Percentiles rank a stretch among this genome's conserved stretches.
Conservation (phyloP, 2,113 vertebrate genomes). For the Festucalex cinctus region DNA sequence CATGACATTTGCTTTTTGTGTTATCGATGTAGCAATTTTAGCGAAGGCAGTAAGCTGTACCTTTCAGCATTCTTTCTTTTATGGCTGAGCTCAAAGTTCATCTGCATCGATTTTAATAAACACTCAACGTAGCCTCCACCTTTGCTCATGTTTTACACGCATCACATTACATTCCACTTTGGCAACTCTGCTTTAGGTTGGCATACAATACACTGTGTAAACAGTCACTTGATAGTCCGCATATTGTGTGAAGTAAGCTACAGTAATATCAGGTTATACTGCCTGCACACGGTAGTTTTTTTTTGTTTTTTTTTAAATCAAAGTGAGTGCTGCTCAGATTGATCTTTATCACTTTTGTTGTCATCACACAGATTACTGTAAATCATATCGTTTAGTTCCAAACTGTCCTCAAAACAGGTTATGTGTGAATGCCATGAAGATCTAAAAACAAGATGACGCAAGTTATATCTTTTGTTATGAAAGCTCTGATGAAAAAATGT, state of each 20-base stretch:
- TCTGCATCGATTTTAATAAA: neutral
- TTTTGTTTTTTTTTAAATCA: too few relatives aligned
- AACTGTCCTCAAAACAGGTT: too few relatives aligned
- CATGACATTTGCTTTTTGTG: neutral
- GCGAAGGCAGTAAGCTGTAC: neutral
- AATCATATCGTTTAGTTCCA: too few relatives aligned
- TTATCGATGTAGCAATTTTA: neutral
- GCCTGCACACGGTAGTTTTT: neutral
- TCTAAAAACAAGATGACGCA: too few relatives aligned
- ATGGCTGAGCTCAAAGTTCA: neutral
- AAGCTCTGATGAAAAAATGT: too few relatives aligned
- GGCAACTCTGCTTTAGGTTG: neutral
- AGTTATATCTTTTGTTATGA: too few relatives aligned
- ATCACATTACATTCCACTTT: neutral
- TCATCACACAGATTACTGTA: too few relatives aligned
- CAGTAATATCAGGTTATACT: neutral
- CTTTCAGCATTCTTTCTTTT: neutral
- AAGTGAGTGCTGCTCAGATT: too few relatives aligned
- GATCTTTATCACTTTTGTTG: too few relatives aligned
- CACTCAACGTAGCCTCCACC: neutral
- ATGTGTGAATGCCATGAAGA: too few relatives aligned
- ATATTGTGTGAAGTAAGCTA: neutral
- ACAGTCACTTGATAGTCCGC: neutral
- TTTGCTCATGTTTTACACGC: neutral
- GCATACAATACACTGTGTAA: neutral